Base-by-base conservation (phyloP, 2,797 vertebrate species). In the Ambastaia sidthimunki region DNA sequence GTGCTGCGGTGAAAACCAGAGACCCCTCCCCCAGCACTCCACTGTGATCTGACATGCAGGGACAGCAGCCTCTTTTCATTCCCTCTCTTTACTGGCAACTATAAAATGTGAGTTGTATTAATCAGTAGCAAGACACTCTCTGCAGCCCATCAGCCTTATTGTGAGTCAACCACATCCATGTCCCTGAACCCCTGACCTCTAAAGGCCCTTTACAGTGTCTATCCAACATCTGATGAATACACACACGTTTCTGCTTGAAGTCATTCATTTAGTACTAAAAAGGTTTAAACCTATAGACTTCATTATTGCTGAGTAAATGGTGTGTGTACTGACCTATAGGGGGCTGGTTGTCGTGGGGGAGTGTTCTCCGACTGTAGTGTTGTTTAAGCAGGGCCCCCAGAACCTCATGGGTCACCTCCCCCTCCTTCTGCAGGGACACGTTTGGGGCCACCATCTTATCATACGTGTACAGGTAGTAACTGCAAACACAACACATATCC, bases 401-500 rank as follows among this genome's bases (percentile, higher is more conserved):
- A 82, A 92, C 87, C 82, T 94, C 93, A 0, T 89, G 87, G 79
- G 88, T 90, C 74, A 92, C 89, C 89, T 94, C 93, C 0, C 84
- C 90, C 80, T 93, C 91, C 83, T 91, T 91, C 47, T 90, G 89
- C 81, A 94, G 89, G 2, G 97, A 98, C 52, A 99, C 97, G 31
- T 99, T 99, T 25, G 97, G 98, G 12, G 97, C 97, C 91, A 99
- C 95, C 92, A 98, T 95, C 91, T 99, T 99, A 90, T 99, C 97
- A 67, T 97, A 99, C 65, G 98, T 97, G 89, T 98, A 99, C 88
- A 99, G 92, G 93, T 95, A 98, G 92, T 96, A 98, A 89, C 97
- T 99, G 90, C 34, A 70, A 81, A 57, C 7, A 66, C 6, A 57
- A 37, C 7, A 63, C 2, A n/a, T 3, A 23, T n/a, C 3, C 19